phyloP scores from a whole-genome alignment of 1,140 invertebrate species.

The Eulimnadia texana region DNA sequence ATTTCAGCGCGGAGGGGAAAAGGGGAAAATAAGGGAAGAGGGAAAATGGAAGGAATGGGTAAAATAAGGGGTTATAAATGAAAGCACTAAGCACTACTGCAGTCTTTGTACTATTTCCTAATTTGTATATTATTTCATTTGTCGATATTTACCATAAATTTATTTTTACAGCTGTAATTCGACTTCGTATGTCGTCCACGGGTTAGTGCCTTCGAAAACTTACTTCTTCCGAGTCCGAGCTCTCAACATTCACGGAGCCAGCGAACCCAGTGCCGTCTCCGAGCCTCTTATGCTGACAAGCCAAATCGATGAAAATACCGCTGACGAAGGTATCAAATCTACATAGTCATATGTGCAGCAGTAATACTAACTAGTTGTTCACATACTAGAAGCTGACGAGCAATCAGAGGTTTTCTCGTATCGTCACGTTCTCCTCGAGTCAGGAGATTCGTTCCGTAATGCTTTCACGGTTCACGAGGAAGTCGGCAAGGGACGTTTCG shows the following conservation, averaged over 20 bases:
- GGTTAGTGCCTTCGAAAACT: conserved; percentile 37
- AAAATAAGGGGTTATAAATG: too few species aligned
- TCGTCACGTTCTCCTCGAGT: conserved; percentile 31
- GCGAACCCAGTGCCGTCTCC: conserved; percentile 47
- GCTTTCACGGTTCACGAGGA: conserved; percentile 51
- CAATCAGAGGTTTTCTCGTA: conserved; percentile 23
- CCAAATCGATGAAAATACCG: conserved; percentile 7
- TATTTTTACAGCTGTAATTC: conserved; percentile 37
- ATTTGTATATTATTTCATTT: conserved; percentile 3
- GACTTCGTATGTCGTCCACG: conserved; percentile 41
- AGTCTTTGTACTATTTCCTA: too few species aligned
- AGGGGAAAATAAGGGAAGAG: too few species aligned
- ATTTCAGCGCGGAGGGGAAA: too few species aligned
- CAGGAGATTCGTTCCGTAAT: conserved; percentile 38
- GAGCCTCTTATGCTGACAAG: conserved; percentile 20
- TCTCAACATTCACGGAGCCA: conserved; percentile 59
- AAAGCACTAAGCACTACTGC: too few species aligned
- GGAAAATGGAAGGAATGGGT: too few species aligned
- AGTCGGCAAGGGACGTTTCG: conserved; percentile 67
- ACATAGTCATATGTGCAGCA: not conserved
- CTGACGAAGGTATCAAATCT: conserved; percentile 16
- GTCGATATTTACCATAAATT: conserved; percentile 3
- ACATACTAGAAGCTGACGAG: conserved; percentile 9
- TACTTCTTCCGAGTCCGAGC: conserved; percentile 61
- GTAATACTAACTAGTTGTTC: too few species aligned